Percentiles rank a stretch among this genome's conserved stretches.
phyloP scores from a whole-genome alignment of 2,797 vertebrate species.

The Pogonophryne albipinna region DNA sequence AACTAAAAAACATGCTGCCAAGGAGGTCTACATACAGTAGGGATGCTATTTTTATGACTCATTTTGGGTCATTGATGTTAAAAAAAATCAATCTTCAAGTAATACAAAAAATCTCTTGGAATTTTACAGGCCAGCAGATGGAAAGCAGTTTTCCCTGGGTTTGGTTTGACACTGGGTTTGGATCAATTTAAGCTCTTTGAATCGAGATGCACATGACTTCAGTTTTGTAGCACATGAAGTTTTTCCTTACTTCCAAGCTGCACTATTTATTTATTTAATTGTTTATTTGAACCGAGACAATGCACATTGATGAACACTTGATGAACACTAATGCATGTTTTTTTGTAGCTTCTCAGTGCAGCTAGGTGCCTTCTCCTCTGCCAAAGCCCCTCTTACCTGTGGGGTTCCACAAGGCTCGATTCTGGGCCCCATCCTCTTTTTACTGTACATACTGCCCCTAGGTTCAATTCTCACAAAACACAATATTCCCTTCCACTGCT shows the following conservation, averaged over 20 bases:
- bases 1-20: neutral
- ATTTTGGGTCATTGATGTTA: slow-evolving; percentile 13
- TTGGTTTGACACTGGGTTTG: neutral
- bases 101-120: neutral
- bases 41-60: slow-evolving; percentile 4
- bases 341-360: no score
- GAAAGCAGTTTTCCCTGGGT: slow-evolving; percentile 47
- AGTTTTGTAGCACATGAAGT: neutral
- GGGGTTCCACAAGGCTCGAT: no score
- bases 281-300: no score
- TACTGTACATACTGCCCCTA: no score
- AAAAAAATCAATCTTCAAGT: no score
- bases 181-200: neutral
- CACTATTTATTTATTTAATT: neutral
- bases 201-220: neutral
- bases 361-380: no score
- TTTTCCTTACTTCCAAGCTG: neutral
- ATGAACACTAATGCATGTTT: no score
- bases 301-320: no score
- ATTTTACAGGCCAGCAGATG: slow-evolving; percentile 17
- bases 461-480: no score
- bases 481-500: no score
- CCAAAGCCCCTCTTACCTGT: no score
- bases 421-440: no score
- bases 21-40: neutral